Conservation (phyloP, 2,113 vertebrate genomes). For the Willisornis vidua region DNA sequence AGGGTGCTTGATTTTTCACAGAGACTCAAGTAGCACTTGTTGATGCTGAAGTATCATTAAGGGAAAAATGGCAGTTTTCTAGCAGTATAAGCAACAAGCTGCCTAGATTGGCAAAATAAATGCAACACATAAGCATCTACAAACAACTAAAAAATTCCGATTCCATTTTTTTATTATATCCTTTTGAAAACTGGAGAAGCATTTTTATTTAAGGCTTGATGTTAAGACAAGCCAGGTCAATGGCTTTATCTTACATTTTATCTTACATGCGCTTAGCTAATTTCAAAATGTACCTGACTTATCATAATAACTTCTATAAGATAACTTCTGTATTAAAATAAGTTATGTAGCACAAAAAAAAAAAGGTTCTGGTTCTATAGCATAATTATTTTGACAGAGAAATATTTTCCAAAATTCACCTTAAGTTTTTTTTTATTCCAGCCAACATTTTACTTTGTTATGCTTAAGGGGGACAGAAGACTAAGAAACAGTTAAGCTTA, state of each 20-base stretch:
- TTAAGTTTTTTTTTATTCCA: not conserved
- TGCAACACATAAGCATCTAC: not conserved
- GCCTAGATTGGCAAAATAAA: not conserved
- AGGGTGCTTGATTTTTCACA: slow-evolving; percentile 34
- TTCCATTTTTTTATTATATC: not conserved
- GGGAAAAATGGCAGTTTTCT: not conserved
- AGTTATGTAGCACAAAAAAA: not conserved
- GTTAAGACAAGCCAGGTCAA: not conserved
- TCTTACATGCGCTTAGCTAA: not conserved
- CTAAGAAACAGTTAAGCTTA: slow-evolving; percentile 53
- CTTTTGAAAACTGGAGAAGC: not conserved
- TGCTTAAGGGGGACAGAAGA: not conserved
- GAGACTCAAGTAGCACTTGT: slow-evolving; percentile 21
- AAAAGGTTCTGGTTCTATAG: not conserved
- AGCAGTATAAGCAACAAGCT: not conserved
- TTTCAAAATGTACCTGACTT: not conserved
- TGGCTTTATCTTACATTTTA: not conserved
- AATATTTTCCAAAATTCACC: not conserved
- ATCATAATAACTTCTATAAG: not conserved
- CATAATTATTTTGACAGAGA: not conserved
- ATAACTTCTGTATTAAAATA: not conserved
- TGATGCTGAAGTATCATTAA: slow-evolving; percentile 7
- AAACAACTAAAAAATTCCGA: not conserved
- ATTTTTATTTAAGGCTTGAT: not conserved
- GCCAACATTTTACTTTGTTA: not conserved